Evolutionary conservation across 1,140 invertebrate species (phyloP).

Genomic region (Zophobas morio): DNA sequence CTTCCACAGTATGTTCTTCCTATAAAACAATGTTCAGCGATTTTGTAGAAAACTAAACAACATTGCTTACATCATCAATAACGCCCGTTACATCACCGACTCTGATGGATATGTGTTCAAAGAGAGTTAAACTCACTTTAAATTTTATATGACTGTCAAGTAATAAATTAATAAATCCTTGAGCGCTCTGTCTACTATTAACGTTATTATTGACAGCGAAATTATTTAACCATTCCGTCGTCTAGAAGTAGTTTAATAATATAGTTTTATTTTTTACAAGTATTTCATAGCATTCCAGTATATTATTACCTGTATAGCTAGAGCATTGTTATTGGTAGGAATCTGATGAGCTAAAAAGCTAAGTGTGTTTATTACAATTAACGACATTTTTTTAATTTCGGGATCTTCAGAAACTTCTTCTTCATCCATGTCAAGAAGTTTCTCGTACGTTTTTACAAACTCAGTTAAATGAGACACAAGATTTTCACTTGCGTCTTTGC

Average conservation of each 20-base stretch:
- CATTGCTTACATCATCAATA: slow-evolving; percentile 65
- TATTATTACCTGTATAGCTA: slow-evolving; percentile 54
- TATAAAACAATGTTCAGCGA: slow-evolving; percentile 52
- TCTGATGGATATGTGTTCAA: slow-evolving; percentile 67
- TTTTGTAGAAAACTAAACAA: not conserved
- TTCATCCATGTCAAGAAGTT: slow-evolving; percentile 64
- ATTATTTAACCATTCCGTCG: slow-evolving; percentile 67
- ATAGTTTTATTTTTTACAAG: no score
- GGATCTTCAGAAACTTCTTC: slow-evolving; percentile 57
- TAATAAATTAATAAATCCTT: slow-evolving; percentile 57
- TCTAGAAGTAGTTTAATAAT: slow-evolving; percentile 57
- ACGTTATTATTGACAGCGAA: slow-evolving; percentile 63
- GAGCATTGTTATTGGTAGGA: slow-evolving; percentile 61
- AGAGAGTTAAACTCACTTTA: slow-evolving; percentile 59
- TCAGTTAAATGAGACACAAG: slow-evolving; percentile 51
- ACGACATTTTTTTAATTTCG: slow-evolving; percentile 66
- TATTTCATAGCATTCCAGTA: no score
- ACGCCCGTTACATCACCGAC: slow-evolving; percentile 66
- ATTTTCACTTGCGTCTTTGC: slow-evolving; percentile 48
- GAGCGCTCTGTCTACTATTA: slow-evolving; percentile 52
- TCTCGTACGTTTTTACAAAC: slow-evolving; percentile 61
- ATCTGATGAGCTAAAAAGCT: slow-evolving; percentile 66
- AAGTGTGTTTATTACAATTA: slow-evolving; percentile 67
- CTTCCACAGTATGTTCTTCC: slow-evolving; percentile 57
- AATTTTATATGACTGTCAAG: slow-evolving; percentile 59